Conservation (phyloP, 2,113 vertebrate genomes). For the Megalops atlanticus region DNA sequence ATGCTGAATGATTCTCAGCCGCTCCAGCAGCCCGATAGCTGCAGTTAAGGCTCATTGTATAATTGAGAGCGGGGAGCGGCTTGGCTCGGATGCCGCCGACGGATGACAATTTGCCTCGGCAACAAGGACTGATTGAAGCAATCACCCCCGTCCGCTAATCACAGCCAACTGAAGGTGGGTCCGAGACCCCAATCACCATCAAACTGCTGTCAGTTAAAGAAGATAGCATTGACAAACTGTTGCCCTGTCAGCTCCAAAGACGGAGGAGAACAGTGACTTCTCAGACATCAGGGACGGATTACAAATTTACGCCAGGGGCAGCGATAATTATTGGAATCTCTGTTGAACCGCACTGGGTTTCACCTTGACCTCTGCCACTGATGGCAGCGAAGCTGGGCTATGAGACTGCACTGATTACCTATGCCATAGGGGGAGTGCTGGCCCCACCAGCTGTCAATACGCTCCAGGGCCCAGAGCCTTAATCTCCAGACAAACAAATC, state of each 20-base stretch:
- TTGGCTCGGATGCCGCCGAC: background rate
- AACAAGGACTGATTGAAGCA: conserved; percentile 21
- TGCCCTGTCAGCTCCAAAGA: conserved; percentile 2
- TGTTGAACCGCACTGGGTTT: background rate
- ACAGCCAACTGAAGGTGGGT: background rate
- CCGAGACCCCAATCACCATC: conserved; percentile 23
- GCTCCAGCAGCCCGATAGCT: background rate
- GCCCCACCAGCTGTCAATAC: background rate
- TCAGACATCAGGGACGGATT: background rate
- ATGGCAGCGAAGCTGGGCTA: background rate
- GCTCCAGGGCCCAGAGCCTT: background rate
- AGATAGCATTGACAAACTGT: conserved; percentile 3
- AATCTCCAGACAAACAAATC: background rate
- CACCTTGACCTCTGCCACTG: background rate
- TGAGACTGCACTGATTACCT: background rate
- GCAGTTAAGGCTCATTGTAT: background rate
- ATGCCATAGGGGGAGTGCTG: background rate
- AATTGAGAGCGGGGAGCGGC: background rate
- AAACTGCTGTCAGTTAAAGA: background rate
- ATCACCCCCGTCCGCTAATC: conserved; percentile 22
- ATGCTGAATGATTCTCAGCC: background rate
- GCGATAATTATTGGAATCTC: conserved; percentile 6
- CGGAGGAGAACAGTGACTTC: background rate
- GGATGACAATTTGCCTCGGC: background rate
- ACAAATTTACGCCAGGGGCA: background rate